phyloP scores from a whole-genome alignment of 2,888 invertebrate genomes.

The Agonopterix alstromeriana region DNA sequence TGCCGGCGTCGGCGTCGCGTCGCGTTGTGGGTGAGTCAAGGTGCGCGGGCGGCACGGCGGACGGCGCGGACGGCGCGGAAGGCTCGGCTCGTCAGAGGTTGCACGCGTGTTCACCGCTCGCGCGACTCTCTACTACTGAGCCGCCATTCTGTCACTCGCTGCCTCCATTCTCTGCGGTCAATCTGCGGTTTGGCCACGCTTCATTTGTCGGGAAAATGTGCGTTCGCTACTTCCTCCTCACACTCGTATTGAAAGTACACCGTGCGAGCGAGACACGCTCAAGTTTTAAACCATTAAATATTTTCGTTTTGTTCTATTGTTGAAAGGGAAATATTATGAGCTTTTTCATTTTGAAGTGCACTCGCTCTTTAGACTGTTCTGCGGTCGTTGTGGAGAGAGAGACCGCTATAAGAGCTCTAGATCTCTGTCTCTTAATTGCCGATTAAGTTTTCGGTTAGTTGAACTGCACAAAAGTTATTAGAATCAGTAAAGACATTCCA shows the following conservation, averaged over 20 bases:
- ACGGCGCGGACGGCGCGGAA: conserved; percentile 3
- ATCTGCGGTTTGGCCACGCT: conserved; percentile 77
- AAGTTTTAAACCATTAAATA: conserved; percentile 68
- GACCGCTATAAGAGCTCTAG: conserved; percentile 29
- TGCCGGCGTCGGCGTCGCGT: conserved; percentile 6
- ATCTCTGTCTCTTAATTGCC: conserved; percentile 8
- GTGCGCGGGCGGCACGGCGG: conserved; percentile 5
- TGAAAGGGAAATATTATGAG: conserved; percentile 68
- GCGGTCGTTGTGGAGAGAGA: conserved; percentile 36
- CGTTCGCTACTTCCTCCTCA: conserved; percentile 42
- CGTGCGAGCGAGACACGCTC: conserved; percentile 46
- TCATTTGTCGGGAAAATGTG: conserved; percentile 77
- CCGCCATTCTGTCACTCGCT: conserved; percentile 76
- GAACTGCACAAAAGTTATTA: too few species aligned
- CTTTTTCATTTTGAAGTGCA: conserved; percentile 58
- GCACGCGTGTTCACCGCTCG: conserved; percentile 56
- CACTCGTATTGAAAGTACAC: conserved; percentile 14
- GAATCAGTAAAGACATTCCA: too few species aligned
- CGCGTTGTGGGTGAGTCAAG: conserved; percentile 25
- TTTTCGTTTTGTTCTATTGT: conserved; percentile 71
- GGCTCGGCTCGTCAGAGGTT: conserved; percentile 24
- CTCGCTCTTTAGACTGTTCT: conserved; percentile 35
- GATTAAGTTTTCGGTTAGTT: conserved; percentile 6
- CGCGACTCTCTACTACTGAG: conserved; percentile 66
- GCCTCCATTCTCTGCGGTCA: conserved; percentile 77